Percentiles rank a stretch among this genome's conserved stretches.
phyloP scores from a whole-genome alignment of 2,113 vertebrate genomes.

The Cyanistes caeruleus region DNA sequence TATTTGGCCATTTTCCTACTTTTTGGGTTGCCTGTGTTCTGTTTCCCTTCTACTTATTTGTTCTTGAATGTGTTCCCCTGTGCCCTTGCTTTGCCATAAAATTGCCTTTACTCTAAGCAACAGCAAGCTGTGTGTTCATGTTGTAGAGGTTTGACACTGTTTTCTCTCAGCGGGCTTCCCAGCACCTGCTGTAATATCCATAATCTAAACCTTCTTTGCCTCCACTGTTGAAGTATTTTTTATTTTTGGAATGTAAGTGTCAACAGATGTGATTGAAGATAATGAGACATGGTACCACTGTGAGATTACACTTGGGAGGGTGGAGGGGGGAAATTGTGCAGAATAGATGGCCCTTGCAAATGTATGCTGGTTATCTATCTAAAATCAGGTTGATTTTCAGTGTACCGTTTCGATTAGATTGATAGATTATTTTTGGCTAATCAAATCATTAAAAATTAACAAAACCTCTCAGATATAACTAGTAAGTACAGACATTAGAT shows the following conservation, averaged over 20 bases:
- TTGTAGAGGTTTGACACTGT: slow-evolving; percentile 28
- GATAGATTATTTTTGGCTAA: background rate
- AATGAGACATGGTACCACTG: background rate
- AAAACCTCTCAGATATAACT: background rate
- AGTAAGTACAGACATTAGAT: background rate
- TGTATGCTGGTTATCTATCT: background rate
- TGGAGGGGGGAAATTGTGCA: background rate
- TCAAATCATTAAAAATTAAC: background rate
- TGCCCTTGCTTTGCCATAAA: slow-evolving; percentile 29
- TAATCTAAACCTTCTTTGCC: slow-evolving; percentile 18
- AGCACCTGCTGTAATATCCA: slow-evolving; percentile 55
- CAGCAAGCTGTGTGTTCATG: slow-evolving; percentile 31
- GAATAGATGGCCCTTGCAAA: background rate
- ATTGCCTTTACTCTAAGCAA: slow-evolving; percentile 44
- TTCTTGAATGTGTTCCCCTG: slow-evolving; percentile 26
- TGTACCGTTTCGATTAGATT: background rate
- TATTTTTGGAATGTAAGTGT: slow-evolving; percentile 16
- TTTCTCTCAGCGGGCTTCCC: slow-evolving; percentile 23
- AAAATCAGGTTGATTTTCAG: background rate
- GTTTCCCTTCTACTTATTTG: slow-evolving; percentile 33
- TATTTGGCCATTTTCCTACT: slow-evolving; percentile 4
- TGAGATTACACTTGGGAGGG: background rate
- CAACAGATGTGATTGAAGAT: slow-evolving; percentile 54
- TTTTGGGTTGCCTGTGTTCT: background rate
- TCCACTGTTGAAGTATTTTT: background rate